Conservation (phyloP, 1,140 invertebrate species). For the Ceratoteleas bidentatus region DNA sequence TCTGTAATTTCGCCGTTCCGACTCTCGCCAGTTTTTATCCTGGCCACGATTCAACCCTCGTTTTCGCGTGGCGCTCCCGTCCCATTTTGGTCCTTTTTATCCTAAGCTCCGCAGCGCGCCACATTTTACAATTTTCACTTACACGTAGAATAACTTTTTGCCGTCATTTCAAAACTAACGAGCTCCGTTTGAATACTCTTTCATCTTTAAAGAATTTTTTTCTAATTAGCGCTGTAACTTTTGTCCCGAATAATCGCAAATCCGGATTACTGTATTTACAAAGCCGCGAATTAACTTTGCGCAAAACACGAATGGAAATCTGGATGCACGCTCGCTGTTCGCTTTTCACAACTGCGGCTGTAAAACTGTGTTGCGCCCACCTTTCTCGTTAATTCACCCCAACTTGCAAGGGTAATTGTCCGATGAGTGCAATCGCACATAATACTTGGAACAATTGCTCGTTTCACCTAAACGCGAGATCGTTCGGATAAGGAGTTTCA, state of each 20-base stretch:
- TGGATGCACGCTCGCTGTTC: too few species aligned
- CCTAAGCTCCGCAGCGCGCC: constrained; percentile 17
- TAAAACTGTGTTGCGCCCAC: too few species aligned
- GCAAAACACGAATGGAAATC: background rate
- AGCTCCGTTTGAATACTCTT: constrained; percentile 14
- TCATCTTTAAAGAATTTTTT: constrained; percentile 13
- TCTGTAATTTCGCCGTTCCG: constrained; percentile 67
- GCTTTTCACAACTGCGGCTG: too few species aligned
- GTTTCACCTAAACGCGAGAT: too few species aligned
- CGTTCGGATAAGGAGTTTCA: background rate
- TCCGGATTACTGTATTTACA: background rate
- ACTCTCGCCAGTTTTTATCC: constrained; percentile 60
- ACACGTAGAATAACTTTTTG: constrained; percentile 35
- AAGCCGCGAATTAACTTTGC: background rate
- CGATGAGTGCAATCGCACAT: too few species aligned
- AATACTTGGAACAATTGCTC: too few species aligned
- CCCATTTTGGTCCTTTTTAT: constrained; percentile 32
- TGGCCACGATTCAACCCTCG: constrained; percentile 51
- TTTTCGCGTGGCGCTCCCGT: constrained; percentile 14
- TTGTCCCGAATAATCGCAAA: background rate
- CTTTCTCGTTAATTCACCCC: too few species aligned
- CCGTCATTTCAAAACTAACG: constrained; percentile 28
- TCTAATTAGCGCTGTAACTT: constrained; percentile 7
- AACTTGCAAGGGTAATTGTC: too few species aligned
- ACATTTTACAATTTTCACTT: constrained; percentile 51